Base-by-base conservation (phyloP, 2,888 invertebrate species). In the Drosophila suboccidentalis region DNA sequence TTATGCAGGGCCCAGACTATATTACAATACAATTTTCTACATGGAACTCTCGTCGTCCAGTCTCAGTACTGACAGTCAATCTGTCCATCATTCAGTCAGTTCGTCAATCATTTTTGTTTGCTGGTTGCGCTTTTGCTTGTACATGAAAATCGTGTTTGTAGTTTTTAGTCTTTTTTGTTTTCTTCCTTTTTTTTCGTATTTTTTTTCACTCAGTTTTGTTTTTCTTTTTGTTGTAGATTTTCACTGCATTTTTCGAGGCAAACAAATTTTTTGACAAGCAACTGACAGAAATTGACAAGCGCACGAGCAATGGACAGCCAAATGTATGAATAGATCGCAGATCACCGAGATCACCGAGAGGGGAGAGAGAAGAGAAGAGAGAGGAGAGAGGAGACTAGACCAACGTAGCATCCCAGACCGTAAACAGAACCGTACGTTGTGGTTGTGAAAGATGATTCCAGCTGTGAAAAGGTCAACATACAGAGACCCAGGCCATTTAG, bases 201-300 rank as follows among this genome's bases (percentile, higher is more conserved):
- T 22, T 22, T n/a, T 26, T 26, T 26, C 26, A 26, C 41, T 53
- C 26, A 29, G 46, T 39, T 43, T 55, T 71, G 38, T 19, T 47
- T 67, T 61, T 65, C 51, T 44, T 61, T 76, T 64, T 68, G 51
- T 63, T 66, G 61, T 71, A 47, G 71, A 73, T 85, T 85, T 88
- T 75, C 75, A 70, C 89, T 89, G 85, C 75, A 89, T 72, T 89
- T 82, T 89, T 87, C 71, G 64, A 78, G 61, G 78, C 75, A 89
- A 88, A 89, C 88, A 86, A 89, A 84, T 84, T 83, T 86, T 86
- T 87, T 87, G 89, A 90, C 85, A 90, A 85, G 82, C 83, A 87
- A 82, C 82, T 89, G 91, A 83, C 90, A 90, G 87, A 81, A 86
- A 89, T 86, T 90, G 90, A 89, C 89, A 84, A 80, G 86, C 87